Percentiles rank a stretch among this genome's conserved stretches.
Conservation (phyloP, 2,888 invertebrate species). For the Tenodera sinensis region DNA sequence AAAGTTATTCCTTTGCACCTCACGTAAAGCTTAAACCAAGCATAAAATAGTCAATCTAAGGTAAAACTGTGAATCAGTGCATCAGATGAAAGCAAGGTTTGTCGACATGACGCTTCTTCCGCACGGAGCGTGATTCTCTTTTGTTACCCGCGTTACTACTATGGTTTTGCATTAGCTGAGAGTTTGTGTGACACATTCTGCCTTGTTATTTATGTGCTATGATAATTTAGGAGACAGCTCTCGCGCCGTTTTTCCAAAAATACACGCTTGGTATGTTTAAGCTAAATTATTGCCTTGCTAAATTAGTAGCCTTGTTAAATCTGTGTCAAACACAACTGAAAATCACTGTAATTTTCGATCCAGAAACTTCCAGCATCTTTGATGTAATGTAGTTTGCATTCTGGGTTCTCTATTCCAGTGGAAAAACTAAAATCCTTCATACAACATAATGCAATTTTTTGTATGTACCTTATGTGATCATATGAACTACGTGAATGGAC, state of each 20-base stretch:
- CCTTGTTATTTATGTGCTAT: background rate
- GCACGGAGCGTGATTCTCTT: no score
- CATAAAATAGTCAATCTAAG: no score
- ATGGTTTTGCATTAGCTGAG: background rate
- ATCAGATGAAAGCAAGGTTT: no score
- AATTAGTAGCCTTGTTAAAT: background rate
- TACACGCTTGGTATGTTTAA: background rate
- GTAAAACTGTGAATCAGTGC: no score
- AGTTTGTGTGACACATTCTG: background rate
- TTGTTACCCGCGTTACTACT: background rate
- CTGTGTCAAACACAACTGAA: background rate
- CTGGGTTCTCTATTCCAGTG: no score
- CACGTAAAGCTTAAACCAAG: no score
- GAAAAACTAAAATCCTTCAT: no score
- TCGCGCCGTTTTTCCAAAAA: background rate
- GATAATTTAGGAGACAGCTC: background rate
- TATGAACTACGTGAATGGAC: no score
- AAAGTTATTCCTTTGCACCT: no score
- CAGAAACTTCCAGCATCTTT: background rate
- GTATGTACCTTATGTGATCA: no score
- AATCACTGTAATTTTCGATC: background rate
- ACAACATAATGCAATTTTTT: no score
- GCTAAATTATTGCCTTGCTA: background rate
- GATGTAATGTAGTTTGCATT: background rate
- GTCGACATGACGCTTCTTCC: no score